Percentiles rank a stretch among this genome's conserved stretches.
These are phyloP conservation scores for Catharus bicknelli DNA, from an alignment of 2,113 vertebrate species.

Conservation along the genomic window DNA sequence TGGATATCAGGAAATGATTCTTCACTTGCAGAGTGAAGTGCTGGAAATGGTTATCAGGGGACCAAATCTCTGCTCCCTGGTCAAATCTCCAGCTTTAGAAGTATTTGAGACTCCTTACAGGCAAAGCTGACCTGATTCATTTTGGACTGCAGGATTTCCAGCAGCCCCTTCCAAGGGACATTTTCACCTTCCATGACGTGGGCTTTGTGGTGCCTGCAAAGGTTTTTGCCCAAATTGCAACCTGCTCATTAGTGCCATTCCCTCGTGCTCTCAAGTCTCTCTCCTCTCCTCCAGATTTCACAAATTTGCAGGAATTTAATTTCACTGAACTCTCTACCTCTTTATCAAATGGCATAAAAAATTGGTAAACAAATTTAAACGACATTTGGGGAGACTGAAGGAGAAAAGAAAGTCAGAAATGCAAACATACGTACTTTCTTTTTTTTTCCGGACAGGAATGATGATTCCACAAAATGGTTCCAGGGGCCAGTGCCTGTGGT, in stretches of 20 bases:
- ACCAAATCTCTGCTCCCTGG: not conserved
- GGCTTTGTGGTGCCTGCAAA: not conserved
- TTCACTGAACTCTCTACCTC: not conserved
- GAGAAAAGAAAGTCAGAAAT: not conserved
- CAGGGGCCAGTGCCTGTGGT: not conserved
- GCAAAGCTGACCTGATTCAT: not conserved
- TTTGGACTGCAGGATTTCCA: not conserved
- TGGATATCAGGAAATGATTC: not conserved
- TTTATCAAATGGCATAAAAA: not conserved
- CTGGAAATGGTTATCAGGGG: not conserved
- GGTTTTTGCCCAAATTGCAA: not conserved
- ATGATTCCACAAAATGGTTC: not conserved
- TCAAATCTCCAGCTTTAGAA: not conserved
- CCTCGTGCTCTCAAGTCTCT: not conserved
- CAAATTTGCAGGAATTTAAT: not conserved
- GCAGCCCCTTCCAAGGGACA: not conserved
- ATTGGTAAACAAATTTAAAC: not conserved
- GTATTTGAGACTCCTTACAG: not conserved
- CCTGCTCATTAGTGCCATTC: not conserved
- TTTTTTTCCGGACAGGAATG: not conserved
- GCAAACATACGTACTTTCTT: not conserved
- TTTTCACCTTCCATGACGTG: not conserved
- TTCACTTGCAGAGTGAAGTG: not conserved
- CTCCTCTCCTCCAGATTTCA: not conserved
- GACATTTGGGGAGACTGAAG: fast-evolving